phyloP scores from a whole-genome alignment of 2,797 vertebrate genomes.

The Australoheros facetus region DNA sequence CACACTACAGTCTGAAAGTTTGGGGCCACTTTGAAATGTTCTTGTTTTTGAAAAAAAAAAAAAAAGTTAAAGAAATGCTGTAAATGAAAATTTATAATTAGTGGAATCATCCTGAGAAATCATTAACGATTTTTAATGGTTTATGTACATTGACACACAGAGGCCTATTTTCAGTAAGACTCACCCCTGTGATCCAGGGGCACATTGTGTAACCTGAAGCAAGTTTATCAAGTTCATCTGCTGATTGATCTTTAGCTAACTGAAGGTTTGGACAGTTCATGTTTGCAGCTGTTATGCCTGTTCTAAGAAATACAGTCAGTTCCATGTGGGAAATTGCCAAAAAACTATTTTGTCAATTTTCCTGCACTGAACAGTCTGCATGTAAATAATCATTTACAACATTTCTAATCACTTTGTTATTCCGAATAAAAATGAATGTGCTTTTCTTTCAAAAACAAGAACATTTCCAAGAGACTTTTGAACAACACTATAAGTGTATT shows the following conservation, averaged over 20 bases:
- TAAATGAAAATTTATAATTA: neutral
- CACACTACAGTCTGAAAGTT: neutral
- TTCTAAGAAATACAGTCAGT: accelerated
- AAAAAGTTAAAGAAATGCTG: neutral
- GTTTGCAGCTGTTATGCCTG: neutral
- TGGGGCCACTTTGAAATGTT: neutral
- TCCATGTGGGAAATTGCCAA: neutral
- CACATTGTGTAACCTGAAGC: neutral
- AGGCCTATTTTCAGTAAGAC: neutral
- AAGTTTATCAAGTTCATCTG: neutral
- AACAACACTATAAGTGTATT: neutral
- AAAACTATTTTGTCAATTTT: neutral
- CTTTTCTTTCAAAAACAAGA: neutral
- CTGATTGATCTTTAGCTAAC: neutral
- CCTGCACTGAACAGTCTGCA: neutral
- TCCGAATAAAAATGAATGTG: neutral
- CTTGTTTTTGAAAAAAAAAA: neutral
- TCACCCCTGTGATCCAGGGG: neutral
- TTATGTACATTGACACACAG: neutral
- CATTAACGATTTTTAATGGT: too few species aligned
- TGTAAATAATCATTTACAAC: neutral
- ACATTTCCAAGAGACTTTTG: neutral
- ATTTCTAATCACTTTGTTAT: neutral
- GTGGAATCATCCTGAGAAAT: neutral
- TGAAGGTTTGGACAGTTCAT: neutral